A percentile compares a stretch with the other conserved stretches of the same genome.
Evolutionary conservation across 2,797 vertebrate species (phyloP).

Genomic region (Novumbra hubbsi): DNA sequence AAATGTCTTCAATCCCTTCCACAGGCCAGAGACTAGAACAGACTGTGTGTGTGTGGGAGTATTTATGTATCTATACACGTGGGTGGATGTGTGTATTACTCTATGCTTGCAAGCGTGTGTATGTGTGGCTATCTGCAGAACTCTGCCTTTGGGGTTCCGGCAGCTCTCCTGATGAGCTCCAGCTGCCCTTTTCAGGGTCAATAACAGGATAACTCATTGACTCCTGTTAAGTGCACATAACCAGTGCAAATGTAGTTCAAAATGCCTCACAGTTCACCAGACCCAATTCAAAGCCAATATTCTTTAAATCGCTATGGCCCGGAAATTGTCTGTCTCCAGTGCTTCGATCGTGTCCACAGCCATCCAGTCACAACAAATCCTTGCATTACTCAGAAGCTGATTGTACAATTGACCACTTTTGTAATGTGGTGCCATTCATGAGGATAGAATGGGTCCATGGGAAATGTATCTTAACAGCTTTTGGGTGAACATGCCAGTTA

Average conservation of each 20-base stretch:
- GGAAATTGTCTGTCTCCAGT: background rate
- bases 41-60: constrained; percentile 31
- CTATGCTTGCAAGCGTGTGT: constrained; percentile 1
- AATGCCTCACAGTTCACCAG: background rate
- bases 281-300: background rate
- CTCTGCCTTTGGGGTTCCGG: constrained; percentile 20
- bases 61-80: constrained; percentile 20
- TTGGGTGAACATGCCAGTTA: background rate
- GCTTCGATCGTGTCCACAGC: background rate
- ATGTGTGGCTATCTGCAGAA: constrained; percentile 32
- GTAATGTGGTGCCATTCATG: background rate
- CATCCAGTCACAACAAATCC: background rate
- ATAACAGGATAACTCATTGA: background rate
- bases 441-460: background rate
- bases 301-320: background rate
- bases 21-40: constrained; percentile 46
- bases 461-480: background rate
- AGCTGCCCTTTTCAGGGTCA: background rate
- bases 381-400: background rate
- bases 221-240: background rate
- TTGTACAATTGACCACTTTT: background rate
- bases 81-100: constrained; percentile 19
- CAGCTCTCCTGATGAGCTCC: background rate
- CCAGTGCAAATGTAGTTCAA: background rate
- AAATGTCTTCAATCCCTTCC: constrained; percentile 67